A percentile compares a stretch with the other conserved stretches of the same genome.
These are phyloP conservation scores for Littorina saxatilis DNA, from an alignment of 1,140 invertebrate genomes.

Conservation along the genomic window DNA sequence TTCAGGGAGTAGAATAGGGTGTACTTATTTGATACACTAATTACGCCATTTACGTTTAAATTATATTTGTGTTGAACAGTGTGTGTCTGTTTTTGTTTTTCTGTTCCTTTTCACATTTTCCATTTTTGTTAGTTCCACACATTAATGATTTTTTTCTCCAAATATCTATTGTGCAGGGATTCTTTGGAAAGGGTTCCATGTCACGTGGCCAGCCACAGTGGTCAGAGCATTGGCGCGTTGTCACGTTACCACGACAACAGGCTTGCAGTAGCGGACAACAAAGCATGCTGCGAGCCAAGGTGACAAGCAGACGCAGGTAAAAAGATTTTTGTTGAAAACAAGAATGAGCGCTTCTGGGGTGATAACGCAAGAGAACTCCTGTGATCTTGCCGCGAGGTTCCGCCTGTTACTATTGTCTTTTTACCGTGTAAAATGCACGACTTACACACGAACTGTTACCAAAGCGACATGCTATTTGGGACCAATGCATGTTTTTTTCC, in stretches of 20 bases:
- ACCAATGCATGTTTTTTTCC: not conserved
- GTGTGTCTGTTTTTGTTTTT: not conserved
- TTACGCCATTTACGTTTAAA: too few species aligned
- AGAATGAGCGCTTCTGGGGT: not conserved
- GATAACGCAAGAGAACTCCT: too few species aligned
- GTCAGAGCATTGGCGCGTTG: slow-evolving; percentile 36
- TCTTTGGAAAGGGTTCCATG: slow-evolving; percentile 66
- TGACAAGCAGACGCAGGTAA: slow-evolving; percentile 56
- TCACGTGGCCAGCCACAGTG: slow-evolving; percentile 60
- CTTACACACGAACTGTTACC: too few species aligned
- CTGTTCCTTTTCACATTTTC: not conserved
- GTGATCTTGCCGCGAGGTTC: not conserved
- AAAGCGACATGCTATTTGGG: too few species aligned
- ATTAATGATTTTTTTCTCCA: not conserved
- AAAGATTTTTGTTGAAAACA: not conserved
- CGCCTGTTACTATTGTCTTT: not conserved
- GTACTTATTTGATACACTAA: too few species aligned
- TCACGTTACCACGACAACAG: slow-evolving; percentile 34
- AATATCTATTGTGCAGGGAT: slow-evolving; percentile 54
- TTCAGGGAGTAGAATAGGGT: not conserved
- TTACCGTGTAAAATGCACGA: not conserved
- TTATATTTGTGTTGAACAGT: not conserved
- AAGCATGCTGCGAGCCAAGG: slow-evolving; percentile 25
- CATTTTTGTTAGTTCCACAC: not conserved
- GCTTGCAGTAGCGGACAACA: slow-evolving; percentile 24